A percentile compares a stretch with the other conserved stretches of the same genome.
These are phyloP conservation scores for Drosophila fulvimacula DNA, from an alignment of 2,888 invertebrate genomes.

Conservation along the genomic window DNA sequence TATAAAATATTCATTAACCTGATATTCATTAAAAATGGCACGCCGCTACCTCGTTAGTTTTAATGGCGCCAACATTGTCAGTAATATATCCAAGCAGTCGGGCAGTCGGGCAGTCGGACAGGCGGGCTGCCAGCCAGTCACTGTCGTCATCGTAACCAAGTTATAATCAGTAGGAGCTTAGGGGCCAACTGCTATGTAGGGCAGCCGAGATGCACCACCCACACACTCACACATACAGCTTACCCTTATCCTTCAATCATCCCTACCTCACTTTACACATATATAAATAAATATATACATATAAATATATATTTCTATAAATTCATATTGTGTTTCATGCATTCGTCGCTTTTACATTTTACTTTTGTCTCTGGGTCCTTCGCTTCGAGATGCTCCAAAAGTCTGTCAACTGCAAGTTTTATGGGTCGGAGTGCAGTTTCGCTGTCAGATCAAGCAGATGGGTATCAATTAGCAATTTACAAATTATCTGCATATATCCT, in stretches of 20 bases:
- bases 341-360: too few relatives aligned
- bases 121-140: slow-evolving; percentile 2
- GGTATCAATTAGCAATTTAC: too few relatives aligned
- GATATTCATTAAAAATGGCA: slow-evolving; percentile 68
- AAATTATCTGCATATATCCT: too few relatives aligned
- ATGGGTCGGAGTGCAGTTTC: too few relatives aligned
- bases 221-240: too few relatives aligned
- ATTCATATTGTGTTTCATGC: too few relatives aligned
- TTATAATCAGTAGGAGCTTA: slow-evolving; percentile 43
- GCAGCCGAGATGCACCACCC: slow-evolving; percentile 12
- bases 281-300: not conserved
- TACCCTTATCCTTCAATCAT: not conserved
- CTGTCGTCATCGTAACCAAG: slow-evolving; percentile 39
- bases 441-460: too few relatives aligned
- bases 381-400: too few relatives aligned
- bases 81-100: slow-evolving; percentile 10
- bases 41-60: slow-evolving; percentile 61
- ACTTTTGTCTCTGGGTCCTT: too few relatives aligned
- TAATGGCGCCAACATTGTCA: slow-evolving; percentile 61
- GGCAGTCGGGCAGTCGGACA: slow-evolving; percentile 1
- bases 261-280: not conserved
- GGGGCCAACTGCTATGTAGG: slow-evolving; percentile 31
- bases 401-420: too few relatives aligned
- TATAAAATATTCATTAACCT: slow-evolving; percentile 76
- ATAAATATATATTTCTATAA: too few relatives aligned